These are phyloP conservation scores for Halichoeres trimaculatus DNA, from an alignment of 2,113 vertebrate genomes.

Conservation along the genomic window DNA sequence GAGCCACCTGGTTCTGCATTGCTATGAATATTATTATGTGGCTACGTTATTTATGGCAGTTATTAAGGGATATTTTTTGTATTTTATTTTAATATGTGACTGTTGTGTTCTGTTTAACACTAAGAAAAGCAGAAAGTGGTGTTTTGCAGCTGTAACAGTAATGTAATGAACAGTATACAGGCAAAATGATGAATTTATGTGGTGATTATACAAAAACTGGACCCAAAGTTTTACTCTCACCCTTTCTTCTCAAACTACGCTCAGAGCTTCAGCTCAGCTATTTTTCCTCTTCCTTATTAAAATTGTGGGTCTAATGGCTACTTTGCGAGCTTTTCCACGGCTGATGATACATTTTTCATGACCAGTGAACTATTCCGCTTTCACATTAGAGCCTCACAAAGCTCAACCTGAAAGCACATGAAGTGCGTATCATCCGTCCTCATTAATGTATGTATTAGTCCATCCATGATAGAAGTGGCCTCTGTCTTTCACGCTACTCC, in stretches of 20 bases:
- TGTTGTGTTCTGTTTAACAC: too few relatives aligned
- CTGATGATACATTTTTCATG: constrained; percentile 62
- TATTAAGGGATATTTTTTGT: too few relatives aligned
- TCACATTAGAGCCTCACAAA: constrained; percentile 55
- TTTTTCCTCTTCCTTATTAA: constrained; percentile 55
- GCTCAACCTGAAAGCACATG: constrained; percentile 61
- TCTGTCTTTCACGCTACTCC: constrained; percentile 30
- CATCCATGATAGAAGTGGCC: constrained; percentile 27
- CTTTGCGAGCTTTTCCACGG: constrained; percentile 48
- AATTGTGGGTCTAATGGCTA: constrained; percentile 55
- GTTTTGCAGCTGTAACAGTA: too few relatives aligned
- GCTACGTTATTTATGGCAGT: too few relatives aligned
- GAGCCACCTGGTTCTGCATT: too few relatives aligned
- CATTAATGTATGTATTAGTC: constrained; percentile 72
- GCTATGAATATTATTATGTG: too few relatives aligned
- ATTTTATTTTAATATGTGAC: too few relatives aligned
- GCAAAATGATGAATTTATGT: constrained; percentile 19
- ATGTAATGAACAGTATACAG: not conserved
- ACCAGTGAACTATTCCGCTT: constrained; percentile 68
- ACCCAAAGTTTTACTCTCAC: constrained; percentile 46
- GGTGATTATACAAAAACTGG: constrained; percentile 9
- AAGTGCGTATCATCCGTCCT: constrained; percentile 58
- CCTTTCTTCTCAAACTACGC: constrained; percentile 7
- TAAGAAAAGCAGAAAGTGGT: too few relatives aligned
- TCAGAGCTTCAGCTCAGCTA: not conserved